phyloP scores from a whole-genome alignment of 92 coral and sea anemone species.

The Metridium senile region DNA sequence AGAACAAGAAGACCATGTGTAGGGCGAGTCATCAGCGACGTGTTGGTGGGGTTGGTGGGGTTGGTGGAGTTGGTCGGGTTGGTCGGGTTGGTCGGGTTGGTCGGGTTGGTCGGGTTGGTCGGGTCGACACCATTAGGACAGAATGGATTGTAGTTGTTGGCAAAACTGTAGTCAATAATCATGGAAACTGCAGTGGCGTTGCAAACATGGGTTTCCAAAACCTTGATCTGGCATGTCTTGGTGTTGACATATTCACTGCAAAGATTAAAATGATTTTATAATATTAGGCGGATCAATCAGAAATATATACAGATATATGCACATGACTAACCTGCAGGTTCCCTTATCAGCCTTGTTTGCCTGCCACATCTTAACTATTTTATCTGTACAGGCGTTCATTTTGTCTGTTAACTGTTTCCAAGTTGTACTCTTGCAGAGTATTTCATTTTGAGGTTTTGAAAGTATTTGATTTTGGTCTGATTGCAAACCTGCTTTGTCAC shows the following conservation, averaged over 20 bases:
- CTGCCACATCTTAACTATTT: neutral
- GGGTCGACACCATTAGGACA: neutral
- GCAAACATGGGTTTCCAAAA: neutral
- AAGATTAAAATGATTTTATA: neutral
- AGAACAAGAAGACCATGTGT: neutral
- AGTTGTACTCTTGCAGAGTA: neutral
- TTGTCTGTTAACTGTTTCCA: neutral
- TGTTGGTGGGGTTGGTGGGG: too few species aligned
- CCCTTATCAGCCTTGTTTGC: constrained; percentile 4
- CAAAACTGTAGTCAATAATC: neutral
- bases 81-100: neutral
- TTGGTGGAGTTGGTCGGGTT: too few species aligned
- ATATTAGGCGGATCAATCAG: neutral
- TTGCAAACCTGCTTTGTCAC: neutral
- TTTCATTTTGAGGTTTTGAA: too few species aligned
- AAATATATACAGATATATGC: neutral
- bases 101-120: neutral
- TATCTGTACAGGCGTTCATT: neutral
- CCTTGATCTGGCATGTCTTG: neutral
- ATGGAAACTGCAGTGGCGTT: too few species aligned
- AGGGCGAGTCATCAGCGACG: neutral
- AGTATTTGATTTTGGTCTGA: too few species aligned
- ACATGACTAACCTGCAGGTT: neutral
- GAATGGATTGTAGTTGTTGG: neutral
- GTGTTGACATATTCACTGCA: neutral